phyloP scores from a whole-genome alignment of 1,140 invertebrate species.

The Adelges cooleyi region DNA sequence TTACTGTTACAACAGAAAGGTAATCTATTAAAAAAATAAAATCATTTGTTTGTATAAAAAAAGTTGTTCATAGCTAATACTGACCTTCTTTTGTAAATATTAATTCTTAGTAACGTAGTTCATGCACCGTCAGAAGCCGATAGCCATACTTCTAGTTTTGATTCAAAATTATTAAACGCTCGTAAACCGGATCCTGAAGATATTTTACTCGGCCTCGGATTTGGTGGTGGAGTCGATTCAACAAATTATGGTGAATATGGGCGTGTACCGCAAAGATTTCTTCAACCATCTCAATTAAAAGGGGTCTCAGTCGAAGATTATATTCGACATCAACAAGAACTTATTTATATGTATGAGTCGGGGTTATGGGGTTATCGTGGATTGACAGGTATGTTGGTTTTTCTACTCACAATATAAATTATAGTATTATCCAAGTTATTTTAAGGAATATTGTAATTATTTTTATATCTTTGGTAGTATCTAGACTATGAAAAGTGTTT shows the following conservation, averaged over 20 bases:
- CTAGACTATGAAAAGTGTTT: background rate
- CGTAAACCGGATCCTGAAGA: constrained; percentile 63
- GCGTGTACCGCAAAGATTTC: constrained; percentile 52
- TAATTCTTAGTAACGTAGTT: constrained; percentile 15
- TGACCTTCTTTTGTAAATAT: no score
- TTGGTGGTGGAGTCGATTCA: constrained; percentile 39
- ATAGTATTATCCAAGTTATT: background rate
- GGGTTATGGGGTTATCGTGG: constrained; percentile 53
- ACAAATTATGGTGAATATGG: constrained; percentile 37
- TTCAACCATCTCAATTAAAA: constrained; percentile 45
- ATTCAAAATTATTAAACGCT: constrained; percentile 54
- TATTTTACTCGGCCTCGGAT: constrained; percentile 57
- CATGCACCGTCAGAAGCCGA: constrained; percentile 39
- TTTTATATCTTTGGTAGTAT: no score
- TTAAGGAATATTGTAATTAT: background rate
- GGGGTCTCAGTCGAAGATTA: constrained; percentile 51
- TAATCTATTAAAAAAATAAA: no score
- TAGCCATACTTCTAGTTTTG: constrained; percentile 59
- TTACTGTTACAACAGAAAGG: constrained; percentile 15
- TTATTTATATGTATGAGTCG: constrained; percentile 46
- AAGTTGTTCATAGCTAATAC: no score
- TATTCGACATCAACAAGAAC: constrained; percentile 46
- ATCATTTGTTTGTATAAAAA: background rate
- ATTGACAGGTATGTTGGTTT: constrained; percentile 42
- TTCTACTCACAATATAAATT: background rate